Evolutionary conservation across 2,113 vertebrate genomes (phyloP).

Genomic region (Orientallactaga bullata): DNA sequence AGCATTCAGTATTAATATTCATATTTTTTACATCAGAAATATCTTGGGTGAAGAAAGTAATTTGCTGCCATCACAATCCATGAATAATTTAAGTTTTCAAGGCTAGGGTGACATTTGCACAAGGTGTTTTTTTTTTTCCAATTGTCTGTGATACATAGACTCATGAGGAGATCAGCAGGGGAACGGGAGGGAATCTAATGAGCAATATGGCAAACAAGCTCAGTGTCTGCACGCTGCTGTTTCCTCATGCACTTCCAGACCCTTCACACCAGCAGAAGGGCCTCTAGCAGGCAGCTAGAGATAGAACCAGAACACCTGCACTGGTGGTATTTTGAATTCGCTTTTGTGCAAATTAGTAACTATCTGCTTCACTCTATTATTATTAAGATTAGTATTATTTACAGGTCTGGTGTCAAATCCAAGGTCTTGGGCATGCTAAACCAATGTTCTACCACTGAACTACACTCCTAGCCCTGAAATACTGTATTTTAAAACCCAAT

Average conservation of each 20-base stretch:
- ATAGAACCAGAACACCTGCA: conserved; percentile 68
- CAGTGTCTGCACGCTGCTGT: conserved; percentile 51
- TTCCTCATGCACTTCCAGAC: conserved; percentile 68
- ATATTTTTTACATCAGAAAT: conserved; percentile 41
- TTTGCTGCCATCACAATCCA: background rate
- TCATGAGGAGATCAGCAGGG: conserved; percentile 45
- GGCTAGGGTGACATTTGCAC: background rate
- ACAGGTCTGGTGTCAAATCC: background rate
- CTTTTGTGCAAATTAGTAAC: conserved; percentile 35
- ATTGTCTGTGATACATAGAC: conserved; percentile 30
- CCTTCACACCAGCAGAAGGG: conserved; percentile 65
- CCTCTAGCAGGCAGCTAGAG: conserved; percentile 59
- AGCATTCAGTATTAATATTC: conserved; percentile 62
- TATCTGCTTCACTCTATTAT: background rate
- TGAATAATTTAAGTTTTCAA: conserved; percentile 57
- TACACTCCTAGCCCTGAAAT: background rate
- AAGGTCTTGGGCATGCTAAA: background rate
- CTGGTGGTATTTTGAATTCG: conserved; percentile 40
- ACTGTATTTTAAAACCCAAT: background rate
- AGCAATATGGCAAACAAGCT: conserved; percentile 39
- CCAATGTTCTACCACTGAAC: background rate
- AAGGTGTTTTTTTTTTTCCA: conserved; percentile 37
- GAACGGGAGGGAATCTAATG: background rate
- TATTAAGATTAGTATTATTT: background rate
- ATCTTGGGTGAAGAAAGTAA: conserved; percentile 45